Evolutionary conservation across 2,888 invertebrate genomes (phyloP).

Genomic region (Apamea anceps): DNA sequence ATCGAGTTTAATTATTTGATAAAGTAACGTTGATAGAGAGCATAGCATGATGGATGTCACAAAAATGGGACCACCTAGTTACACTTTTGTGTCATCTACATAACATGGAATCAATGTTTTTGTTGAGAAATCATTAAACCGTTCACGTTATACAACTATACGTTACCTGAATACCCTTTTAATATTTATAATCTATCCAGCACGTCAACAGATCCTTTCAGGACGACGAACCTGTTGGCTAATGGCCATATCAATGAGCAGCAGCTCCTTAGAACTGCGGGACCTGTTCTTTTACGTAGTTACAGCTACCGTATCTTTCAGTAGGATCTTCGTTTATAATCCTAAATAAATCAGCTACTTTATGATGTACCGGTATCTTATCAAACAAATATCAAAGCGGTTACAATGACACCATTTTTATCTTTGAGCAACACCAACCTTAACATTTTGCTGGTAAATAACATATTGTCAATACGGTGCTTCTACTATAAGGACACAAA

Average conservation of each 20-base stretch:
- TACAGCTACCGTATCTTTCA: slow-evolving; percentile 3
- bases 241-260: background rate
- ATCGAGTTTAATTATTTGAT: slow-evolving; percentile 13
- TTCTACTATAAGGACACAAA: background rate
- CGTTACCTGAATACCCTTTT: background rate
- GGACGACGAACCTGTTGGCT: no score
- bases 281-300: background rate
- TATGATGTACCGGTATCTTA: slow-evolving; percentile 50
- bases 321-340: slow-evolving; percentile 22
- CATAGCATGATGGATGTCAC: background rate
- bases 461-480: background rate
- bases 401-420: slow-evolving; percentile 34
- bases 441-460: slow-evolving; percentile 21
- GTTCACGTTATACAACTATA: background rate
- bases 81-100: no score
- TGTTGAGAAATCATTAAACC: background rate
- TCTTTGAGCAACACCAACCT: slow-evolving; percentile 45
- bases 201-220: no score
- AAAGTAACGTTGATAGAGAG: background rate
- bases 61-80: background rate
- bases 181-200: background rate
- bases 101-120: background rate
- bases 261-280: background rate
- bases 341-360: slow-evolving; percentile 29
- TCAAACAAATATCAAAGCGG: slow-evolving; percentile 31